These are phyloP conservation scores for Forbesichthys agassizii DNA, from an alignment of 2,113 vertebrate genomes.

Conservation along the genomic window DNA sequence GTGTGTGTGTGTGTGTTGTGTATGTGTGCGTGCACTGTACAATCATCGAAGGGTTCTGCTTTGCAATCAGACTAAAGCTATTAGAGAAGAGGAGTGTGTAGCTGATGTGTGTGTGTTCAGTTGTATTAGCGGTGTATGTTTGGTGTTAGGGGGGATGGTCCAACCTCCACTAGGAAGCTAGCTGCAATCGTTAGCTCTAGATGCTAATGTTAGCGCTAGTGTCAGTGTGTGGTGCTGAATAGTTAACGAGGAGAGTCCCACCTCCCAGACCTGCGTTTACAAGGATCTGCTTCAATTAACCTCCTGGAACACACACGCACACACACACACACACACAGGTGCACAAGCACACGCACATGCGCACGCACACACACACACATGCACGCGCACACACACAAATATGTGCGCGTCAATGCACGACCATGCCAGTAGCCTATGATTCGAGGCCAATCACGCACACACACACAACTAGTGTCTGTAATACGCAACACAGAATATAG, in stretches of 20 bases:
- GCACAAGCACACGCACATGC: neutral
- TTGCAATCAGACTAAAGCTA: neutral
- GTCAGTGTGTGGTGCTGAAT: too few relatives aligned
- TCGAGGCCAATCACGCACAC: neutral
- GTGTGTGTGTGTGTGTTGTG: conserved; percentile 11
- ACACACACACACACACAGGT: neutral
- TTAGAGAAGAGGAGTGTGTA: too few relatives aligned
- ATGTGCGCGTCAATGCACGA: neutral
- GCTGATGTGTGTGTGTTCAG: neutral
- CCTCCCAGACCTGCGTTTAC: neutral
- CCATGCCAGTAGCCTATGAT: too few relatives aligned
- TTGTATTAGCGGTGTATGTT: neutral
- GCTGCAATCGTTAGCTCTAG: too few relatives aligned
- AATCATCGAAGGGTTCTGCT: neutral
- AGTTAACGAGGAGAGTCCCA: too few relatives aligned
- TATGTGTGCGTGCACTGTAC: too few relatives aligned
- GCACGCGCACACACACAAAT: too few relatives aligned
- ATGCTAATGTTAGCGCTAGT: too few relatives aligned
- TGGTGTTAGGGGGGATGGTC: too few relatives aligned
- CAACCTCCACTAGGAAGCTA: too few relatives aligned
- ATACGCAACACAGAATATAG: too few relatives aligned
- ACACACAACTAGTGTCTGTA: neutral
- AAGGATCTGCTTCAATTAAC: neutral
- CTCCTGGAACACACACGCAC: neutral
- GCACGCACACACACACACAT: too few relatives aligned